Evolutionary conservation across 1,140 invertebrate species (phyloP).

Genomic region (Diabrotica undecimpunctata): DNA sequence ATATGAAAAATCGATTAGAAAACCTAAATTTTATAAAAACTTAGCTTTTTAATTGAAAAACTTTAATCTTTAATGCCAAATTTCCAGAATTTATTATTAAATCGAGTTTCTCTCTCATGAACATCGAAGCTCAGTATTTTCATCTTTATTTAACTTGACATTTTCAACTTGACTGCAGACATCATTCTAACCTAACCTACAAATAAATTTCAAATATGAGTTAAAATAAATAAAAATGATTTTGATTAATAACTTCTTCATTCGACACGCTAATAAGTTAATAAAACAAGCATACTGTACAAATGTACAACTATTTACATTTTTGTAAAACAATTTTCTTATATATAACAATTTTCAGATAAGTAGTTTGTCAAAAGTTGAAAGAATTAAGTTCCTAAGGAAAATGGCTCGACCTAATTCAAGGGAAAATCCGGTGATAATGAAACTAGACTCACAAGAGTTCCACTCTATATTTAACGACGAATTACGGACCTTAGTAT

Average conservation of each 20-base stretch:
- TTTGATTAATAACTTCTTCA: neutral
- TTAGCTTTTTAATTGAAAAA: no score
- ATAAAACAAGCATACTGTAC: neutral
- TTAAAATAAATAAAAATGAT: neutral
- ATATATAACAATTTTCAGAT: slow-evolving; percentile 1
- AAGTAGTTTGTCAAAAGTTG: slow-evolving; percentile 6
- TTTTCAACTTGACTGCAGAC: no score
- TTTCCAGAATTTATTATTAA: no score
- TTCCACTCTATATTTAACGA: slow-evolving; percentile 81
- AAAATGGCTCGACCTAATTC: slow-evolving; percentile 47
- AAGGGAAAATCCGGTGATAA: slow-evolving; percentile 64
- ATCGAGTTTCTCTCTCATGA: no score
- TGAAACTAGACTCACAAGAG: slow-evolving; percentile 63
- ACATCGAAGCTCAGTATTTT: no score
- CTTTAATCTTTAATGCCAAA: no score
- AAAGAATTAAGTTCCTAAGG: slow-evolving; percentile 26
- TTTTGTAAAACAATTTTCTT: neutral
- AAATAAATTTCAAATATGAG: neutral
- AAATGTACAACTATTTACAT: neutral
- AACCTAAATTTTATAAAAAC: no score
- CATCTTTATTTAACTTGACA: no score
- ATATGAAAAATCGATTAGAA: no score
- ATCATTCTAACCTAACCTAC: neutral
- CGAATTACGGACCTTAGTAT: slow-evolving; percentile 65
- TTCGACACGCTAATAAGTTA: neutral